Evolutionary conservation across 2,888 invertebrate genomes (phyloP).

Genomic region (Aethes cnicana): DNA sequence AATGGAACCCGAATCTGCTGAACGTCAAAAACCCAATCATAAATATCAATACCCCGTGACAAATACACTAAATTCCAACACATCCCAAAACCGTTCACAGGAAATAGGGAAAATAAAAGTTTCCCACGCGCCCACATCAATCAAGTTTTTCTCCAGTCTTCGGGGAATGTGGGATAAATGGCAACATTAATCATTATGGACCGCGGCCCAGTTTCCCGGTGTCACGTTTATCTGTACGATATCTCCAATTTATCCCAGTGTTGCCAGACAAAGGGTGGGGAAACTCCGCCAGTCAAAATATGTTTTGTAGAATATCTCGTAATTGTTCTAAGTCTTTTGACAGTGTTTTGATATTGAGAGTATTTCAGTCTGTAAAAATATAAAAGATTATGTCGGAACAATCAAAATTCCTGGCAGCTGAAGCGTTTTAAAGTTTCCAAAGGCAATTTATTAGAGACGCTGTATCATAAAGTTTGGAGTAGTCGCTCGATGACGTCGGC

Average conservation of each 20-base stretch:
- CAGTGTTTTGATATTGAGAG: too few species aligned
- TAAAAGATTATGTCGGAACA: slow-evolving; percentile 8
- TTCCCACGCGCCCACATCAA: slow-evolving; percentile 62
- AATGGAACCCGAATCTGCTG: too few species aligned
- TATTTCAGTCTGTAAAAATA: too few species aligned
- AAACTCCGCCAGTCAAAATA: slow-evolving; percentile 25
- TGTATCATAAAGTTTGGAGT: slow-evolving; percentile 23
- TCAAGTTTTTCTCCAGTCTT: slow-evolving; percentile 63
- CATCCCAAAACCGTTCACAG: slow-evolving; percentile 3
- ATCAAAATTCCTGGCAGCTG: neutral
- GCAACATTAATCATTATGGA: slow-evolving; percentile 73
- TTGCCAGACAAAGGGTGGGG: slow-evolving; percentile 29
- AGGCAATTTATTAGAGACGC: slow-evolving; percentile 26
- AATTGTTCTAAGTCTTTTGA: slow-evolving; percentile 1
- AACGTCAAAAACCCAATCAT: neutral
- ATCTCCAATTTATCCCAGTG: slow-evolving; percentile 46
- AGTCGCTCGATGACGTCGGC: slow-evolving; percentile 12
- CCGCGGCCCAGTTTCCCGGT: slow-evolving; percentile 54
- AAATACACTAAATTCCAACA: slow-evolving; percentile 1
- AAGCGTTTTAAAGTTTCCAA: slow-evolving; percentile 20
- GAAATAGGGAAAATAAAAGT: slow-evolving; percentile 48
- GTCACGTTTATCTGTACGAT: slow-evolving; percentile 53
- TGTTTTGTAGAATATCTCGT: slow-evolving; percentile 2
- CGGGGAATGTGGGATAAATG: slow-evolving; percentile 62
- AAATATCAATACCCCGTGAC: neutral